phyloP scores from a whole-genome alignment of 2,888 invertebrate genomes.

The Acronicta psi region DNA sequence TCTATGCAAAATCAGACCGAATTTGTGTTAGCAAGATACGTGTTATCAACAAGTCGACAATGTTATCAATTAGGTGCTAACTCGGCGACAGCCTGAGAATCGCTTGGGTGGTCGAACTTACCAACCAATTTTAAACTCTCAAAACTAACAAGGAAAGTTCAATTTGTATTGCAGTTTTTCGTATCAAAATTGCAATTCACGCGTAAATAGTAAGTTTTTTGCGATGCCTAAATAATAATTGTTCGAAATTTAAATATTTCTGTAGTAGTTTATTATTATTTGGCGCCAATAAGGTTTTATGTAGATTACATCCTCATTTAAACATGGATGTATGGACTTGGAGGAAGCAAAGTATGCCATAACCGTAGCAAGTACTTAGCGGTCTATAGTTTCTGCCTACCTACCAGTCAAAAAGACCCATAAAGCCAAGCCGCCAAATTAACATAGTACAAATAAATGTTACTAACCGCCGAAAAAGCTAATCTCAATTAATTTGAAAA shows the following conservation, averaged over 20 bases:
- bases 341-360: too few species aligned
- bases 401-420: too few species aligned
- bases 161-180: background rate
- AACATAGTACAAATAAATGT: too few species aligned
- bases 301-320: too few species aligned
- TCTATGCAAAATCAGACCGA: constrained; percentile 63
- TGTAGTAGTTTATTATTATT: background rate
- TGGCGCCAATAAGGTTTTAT: background rate
- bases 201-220: constrained; percentile 17
- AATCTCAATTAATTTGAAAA: constrained; percentile 1
- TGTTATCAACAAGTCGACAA: constrained; percentile 66
- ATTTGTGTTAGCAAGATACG: constrained; percentile 67
- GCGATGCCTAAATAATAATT: constrained; percentile 6
- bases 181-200: constrained; percentile 12
- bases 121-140: constrained; percentile 43
- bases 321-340: too few species aligned
- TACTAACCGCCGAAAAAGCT: background rate
- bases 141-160: background rate
- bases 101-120: constrained; percentile 63
- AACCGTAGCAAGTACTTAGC: too few species aligned
- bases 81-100: constrained; percentile 65
- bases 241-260: background rate
- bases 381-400: too few species aligned
- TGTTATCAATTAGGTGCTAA: constrained; percentile 68
- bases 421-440: too few species aligned